phyloP scores from a whole-genome alignment of 1,140 invertebrate genomes.

The Trachymyrmex septentrionalis region DNA sequence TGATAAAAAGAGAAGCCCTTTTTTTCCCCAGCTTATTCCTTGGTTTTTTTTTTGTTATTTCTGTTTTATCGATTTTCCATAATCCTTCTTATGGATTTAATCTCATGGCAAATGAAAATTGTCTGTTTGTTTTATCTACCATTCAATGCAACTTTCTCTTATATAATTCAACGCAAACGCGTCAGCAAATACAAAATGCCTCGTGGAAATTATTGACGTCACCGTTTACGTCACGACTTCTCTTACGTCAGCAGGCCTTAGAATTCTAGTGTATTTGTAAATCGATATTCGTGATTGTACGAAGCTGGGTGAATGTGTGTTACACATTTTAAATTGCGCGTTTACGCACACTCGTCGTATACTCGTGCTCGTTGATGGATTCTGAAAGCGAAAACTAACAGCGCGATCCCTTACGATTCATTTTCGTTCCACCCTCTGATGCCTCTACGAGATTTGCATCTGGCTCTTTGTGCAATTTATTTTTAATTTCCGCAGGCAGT shows the following conservation, averaged over 20 bases:
- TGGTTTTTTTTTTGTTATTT: background rate
- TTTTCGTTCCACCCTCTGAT: background rate
- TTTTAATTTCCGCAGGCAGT: conserved; percentile 82
- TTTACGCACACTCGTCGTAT: background rate
- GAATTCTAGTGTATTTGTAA: background rate
- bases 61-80: background rate
- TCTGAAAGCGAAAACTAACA: background rate
- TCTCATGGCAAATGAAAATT: background rate
- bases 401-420: background rate
- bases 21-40: background rate
- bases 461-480: conserved; percentile 75
- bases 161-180: background rate
- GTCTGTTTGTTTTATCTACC: background rate
- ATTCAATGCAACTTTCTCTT: background rate
- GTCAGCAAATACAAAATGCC: background rate
- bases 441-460: conserved; percentile 1
- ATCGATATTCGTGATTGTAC: conserved; percentile 4
- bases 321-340: background rate
- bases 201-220: conserved; percentile 32
- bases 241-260: conserved; percentile 1
- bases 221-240: conserved; percentile 16
- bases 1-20: background rate
- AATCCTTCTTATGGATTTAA: background rate
- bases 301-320: background rate
- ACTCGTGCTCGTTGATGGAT: background rate